Conservation (phyloP, 2,797 vertebrate species). For the Hafferia zeledoni region DNA sequence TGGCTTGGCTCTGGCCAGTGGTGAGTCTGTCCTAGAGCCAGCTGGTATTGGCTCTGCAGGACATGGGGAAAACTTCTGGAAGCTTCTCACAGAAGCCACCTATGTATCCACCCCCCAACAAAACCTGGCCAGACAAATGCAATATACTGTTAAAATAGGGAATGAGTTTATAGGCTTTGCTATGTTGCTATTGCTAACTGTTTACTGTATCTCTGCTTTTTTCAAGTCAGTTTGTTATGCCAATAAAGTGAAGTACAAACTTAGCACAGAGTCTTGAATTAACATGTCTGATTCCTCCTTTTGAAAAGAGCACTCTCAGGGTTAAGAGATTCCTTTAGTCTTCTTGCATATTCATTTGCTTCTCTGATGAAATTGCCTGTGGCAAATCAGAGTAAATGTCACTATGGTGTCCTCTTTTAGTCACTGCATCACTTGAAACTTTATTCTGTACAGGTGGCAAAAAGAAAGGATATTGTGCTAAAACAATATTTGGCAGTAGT, state of each 20-base stretch:
- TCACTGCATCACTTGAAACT: not conserved
- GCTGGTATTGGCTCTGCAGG: not conserved
- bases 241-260: not conserved
- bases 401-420: not conserved
- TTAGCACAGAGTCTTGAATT: not conserved
- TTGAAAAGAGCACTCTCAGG: not conserved
- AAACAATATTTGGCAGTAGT: not conserved
- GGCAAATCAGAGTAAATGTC: not conserved
- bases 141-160: not conserved
- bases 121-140: not conserved
- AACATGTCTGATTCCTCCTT: not conserved
- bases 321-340: not conserved
- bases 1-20: not conserved
- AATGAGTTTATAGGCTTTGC: not conserved
- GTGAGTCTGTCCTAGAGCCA: not conserved
- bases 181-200: not conserved
- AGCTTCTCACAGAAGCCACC: not conserved
- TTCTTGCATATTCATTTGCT: not conserved
- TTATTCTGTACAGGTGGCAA: not conserved
- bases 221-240: not conserved
- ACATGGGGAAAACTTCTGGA: not conserved
- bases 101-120: no score
- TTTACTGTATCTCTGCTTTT: not conserved
- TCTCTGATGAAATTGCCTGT: not conserved
- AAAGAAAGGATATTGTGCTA: not conserved